Evolutionary conservation across 2,113 vertebrate species (phyloP).

Genomic region (Piprites chloris): DNA sequence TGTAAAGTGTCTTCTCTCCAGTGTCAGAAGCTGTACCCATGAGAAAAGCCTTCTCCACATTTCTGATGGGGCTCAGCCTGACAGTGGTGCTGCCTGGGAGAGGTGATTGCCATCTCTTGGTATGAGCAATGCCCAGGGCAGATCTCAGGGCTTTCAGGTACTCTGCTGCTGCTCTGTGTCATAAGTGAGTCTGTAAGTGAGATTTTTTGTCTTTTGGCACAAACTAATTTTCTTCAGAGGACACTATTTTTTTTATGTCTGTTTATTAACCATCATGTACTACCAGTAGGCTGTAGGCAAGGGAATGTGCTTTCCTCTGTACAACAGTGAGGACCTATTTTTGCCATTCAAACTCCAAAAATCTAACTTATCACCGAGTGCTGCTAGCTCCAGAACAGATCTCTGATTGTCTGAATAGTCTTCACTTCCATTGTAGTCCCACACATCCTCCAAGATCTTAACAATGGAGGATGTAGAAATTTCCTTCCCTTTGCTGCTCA

Average conservation of each 20-base stretch:
- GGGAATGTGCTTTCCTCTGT: not conserved
- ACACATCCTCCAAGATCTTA: not conserved
- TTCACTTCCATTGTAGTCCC: not conserved
- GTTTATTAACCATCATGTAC: not conserved
- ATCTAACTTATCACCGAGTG: not conserved
- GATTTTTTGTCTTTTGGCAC: not conserved
- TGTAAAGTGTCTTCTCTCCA: not conserved
- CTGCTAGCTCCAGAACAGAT: not conserved
- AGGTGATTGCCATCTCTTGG: not conserved
- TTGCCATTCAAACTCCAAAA: not conserved
- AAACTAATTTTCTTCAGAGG: not conserved
- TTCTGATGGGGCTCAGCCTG: not conserved
- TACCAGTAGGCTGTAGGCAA: not conserved
- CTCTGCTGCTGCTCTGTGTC: not conserved
- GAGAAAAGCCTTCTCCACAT: rapidly evolving
- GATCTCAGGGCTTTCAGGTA: not conserved
- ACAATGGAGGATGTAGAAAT: not conserved
- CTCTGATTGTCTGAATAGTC: not conserved
- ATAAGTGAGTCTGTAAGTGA: not conserved
- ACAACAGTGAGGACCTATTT: not conserved
- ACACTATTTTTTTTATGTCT: not conserved
- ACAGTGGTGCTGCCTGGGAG: not conserved
- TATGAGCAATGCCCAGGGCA: not conserved
- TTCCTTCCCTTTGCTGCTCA: not conserved
- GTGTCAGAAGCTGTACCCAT: rapidly evolving